Evolutionary conservation across 1,140 invertebrate genomes (phyloP).

Genomic region (Neoseiulus cucumeris): DNA sequence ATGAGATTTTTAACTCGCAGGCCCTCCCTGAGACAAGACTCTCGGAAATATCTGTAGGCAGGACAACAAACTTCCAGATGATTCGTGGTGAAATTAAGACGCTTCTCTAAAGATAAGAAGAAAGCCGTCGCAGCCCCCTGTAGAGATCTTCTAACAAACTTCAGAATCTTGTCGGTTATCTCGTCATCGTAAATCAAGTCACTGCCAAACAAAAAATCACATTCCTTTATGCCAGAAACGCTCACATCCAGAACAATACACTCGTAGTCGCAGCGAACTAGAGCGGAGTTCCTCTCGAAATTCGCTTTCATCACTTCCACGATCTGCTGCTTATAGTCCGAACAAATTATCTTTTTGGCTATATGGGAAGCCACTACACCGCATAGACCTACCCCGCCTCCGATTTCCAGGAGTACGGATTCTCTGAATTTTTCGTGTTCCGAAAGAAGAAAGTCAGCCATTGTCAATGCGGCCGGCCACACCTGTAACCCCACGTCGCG

Average conservation of each 20-base stretch:
- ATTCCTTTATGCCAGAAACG: not conserved
- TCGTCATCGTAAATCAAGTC: constrained; percentile 3
- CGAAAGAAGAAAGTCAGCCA: not conserved
- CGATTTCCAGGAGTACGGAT: not conserved
- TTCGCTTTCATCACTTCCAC: not conserved
- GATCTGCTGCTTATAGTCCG: not conserved
- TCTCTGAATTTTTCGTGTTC: not conserved
- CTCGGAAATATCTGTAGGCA: not conserved
- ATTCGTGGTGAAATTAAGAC: not conserved
- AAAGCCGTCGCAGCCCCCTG: not conserved
- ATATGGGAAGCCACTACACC: not conserved
- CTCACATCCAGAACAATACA: not conserved
- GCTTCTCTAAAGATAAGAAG: not conserved
- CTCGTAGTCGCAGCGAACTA: not conserved
- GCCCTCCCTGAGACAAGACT: not conserved
- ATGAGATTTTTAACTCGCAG: not conserved
- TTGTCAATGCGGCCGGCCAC: not conserved
- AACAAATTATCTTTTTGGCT: not conserved
- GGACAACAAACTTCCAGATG: not conserved
- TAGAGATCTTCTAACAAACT: not conserved
- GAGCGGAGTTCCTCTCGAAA: not conserved
- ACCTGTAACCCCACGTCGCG: not conserved
- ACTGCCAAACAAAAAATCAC: not conserved
- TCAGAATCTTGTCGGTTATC: not conserved
- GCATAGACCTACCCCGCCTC: not conserved